phyloP scores from a whole-genome alignment of 2,797 vertebrate species.

The Eleutherodactylus coqui region DNA sequence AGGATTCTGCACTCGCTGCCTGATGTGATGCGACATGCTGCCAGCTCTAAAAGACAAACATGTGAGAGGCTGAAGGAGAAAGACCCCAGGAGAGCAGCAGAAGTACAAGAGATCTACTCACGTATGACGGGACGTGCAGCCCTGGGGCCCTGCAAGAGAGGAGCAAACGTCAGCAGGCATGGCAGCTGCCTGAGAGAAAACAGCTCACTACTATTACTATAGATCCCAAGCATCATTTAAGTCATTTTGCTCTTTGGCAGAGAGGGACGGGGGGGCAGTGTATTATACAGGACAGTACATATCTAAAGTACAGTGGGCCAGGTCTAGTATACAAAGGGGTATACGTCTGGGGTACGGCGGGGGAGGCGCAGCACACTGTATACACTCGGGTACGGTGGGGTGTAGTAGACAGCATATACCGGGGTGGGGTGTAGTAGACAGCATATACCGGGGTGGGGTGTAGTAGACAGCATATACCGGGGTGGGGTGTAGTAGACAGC shows the following conservation, averaged over 20 bases:
- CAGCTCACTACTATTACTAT: background rate
- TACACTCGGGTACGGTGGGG: background rate
- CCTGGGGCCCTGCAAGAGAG: constrained; percentile 24
- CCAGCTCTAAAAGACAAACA: constrained; percentile 25
- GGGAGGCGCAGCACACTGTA: background rate
- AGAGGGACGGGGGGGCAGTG: too few species aligned
- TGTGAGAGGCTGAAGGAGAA: background rate
- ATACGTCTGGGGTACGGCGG: background rate
- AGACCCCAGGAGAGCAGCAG: background rate
- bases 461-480: background rate
- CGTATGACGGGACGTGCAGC: background rate
- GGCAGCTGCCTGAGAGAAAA: background rate
- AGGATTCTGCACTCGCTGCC: background rate
- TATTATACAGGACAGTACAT: too few species aligned
- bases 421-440: background rate
- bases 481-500: background rate
- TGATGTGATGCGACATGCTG: background rate
- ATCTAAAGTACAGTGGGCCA: too few species aligned
- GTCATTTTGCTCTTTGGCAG: too few species aligned
- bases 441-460: background rate
- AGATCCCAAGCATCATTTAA: too few species aligned
- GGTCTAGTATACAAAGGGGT: too few species aligned
- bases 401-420: background rate
- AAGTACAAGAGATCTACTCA: background rate
- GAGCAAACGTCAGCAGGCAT: background rate